Evolutionary conservation across 1,140 invertebrate species (phyloP), one percentile per base, ranked within the genome.

Genomic region (Littorina saxatilis): DNA sequence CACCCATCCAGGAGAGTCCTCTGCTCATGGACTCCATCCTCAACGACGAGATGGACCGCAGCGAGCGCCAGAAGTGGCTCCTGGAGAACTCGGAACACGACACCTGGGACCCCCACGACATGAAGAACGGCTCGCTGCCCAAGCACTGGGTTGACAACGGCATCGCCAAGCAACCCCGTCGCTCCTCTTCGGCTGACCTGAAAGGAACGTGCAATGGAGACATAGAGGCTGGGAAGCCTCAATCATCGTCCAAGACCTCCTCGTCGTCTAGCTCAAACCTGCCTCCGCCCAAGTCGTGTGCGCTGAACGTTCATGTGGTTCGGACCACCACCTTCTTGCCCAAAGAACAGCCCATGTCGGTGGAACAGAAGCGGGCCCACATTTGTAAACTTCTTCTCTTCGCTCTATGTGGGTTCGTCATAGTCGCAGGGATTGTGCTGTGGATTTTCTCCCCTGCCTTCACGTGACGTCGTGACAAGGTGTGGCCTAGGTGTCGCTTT

Each of bases 1-100:
- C 76, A 23, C 76, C 76, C 37, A 78, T 78, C 58, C 76, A 27
- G 39, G 76, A 78, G 76, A 78, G 76, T n/a, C 76, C 76, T 20
- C n/a, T 63, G 20, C 55, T 63, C 11, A 37, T 20, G 27, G 76
- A 78, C 58, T 78, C 76, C 35, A 35, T 27, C 32, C 58, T 78
- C 55, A n/a, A 20, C 58, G 52, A 61, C 0, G 58, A 78, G 23
- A 23, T 35, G 4, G 35, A 61, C 73, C 20, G 35, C 7, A 23
- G 9, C 20, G 75, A 58, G 32, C n/a, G 35, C 35, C 32, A 55
- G 20, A 77, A 13, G 35, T 77, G 75, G 75, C 50, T 58, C n/a
- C 15, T 9, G 35, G 40, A 4, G 17, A 17, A 17, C 35, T 17
- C 37, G 15, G 43, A 47, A 17, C 7, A 47, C 7, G 43, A 47